Percentiles rank a stretch among this genome's conserved stretches.
phyloP scores from a whole-genome alignment of 2,113 vertebrate genomes.

The Pseudorectes ferrugineus region DNA sequence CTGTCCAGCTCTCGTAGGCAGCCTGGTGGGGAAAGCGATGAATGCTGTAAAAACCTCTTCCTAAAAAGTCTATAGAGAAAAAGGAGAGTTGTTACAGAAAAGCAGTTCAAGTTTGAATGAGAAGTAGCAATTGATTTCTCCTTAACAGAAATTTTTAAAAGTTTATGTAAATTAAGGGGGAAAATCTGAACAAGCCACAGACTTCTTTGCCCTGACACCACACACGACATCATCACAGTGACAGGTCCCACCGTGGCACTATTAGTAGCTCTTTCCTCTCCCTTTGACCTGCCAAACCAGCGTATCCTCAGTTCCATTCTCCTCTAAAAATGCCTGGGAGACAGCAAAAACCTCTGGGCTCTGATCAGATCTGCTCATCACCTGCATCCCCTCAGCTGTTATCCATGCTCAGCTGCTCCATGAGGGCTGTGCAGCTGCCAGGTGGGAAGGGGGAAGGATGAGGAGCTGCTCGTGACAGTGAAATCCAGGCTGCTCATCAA shows the following conservation, averaged over 20 bases:
- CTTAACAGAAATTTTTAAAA: not conserved
- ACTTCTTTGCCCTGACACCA: not conserved
- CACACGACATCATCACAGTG: not conserved
- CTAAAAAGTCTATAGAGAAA: not conserved
- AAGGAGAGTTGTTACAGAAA: not conserved
- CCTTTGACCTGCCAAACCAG: not conserved
- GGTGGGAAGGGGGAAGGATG: not conserved
- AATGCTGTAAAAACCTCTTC: not conserved
- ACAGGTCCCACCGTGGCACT: not conserved
- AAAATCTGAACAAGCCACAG: not conserved
- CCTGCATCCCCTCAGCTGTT: not conserved
- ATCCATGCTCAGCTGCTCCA: accelerated
- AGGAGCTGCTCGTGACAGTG: not conserved
- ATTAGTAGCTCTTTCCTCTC: not conserved
- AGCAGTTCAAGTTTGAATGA: not conserved
- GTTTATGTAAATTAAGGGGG: not conserved
- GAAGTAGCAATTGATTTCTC: not conserved
- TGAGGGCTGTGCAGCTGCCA: not conserved
- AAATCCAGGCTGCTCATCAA: not conserved
- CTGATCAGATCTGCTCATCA: not conserved
- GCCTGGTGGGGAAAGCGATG: accelerated
- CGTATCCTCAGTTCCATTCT: accelerated
- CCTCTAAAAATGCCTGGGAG: not conserved
- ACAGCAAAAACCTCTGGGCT: not conserved
- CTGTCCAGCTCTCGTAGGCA: not conserved